These are phyloP conservation scores for Seira ritae DNA, from an alignment of 2,888 invertebrate species.

Conservation along the genomic window DNA sequence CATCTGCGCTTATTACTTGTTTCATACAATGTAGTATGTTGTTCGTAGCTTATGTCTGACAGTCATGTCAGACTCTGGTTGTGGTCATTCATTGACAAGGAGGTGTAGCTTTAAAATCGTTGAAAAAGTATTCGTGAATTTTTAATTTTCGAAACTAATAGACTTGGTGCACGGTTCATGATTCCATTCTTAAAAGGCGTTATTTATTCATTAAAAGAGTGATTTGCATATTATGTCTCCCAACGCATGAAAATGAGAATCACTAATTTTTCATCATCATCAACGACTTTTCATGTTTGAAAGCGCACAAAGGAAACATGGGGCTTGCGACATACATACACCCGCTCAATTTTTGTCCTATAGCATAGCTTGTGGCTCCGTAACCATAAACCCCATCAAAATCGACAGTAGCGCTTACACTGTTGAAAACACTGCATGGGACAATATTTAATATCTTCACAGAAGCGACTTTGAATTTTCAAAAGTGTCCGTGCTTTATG, in stretches of 20 bases:
- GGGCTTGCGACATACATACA: no score
- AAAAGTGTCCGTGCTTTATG: no score
- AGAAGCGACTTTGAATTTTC: no score
- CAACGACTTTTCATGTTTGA: not conserved
- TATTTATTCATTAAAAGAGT: not conserved
- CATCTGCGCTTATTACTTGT: no score
- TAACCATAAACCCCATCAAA: not conserved
- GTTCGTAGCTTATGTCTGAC: no score
- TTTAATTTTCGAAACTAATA: constrained; percentile 10
- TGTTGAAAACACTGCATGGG: no score
- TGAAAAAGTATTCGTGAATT: not conserved
- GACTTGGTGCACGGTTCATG: constrained; percentile 15
- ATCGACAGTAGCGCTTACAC: not conserved
- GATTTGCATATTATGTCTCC: constrained; percentile 12
- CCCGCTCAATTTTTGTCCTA: no score
- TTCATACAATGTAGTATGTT: not conserved
- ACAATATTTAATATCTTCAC: no score
- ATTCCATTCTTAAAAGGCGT: constrained; percentile 3
- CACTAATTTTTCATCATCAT: not conserved
- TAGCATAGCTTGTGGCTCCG: not conserved
- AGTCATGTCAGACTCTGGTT: no score
- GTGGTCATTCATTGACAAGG: no score
- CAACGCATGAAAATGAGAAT: no score
- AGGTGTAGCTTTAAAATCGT: no score
- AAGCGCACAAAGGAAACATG: not conserved